phyloP scores from a whole-genome alignment of 2,797 vertebrate genomes.

The Danio choprae region DNA sequence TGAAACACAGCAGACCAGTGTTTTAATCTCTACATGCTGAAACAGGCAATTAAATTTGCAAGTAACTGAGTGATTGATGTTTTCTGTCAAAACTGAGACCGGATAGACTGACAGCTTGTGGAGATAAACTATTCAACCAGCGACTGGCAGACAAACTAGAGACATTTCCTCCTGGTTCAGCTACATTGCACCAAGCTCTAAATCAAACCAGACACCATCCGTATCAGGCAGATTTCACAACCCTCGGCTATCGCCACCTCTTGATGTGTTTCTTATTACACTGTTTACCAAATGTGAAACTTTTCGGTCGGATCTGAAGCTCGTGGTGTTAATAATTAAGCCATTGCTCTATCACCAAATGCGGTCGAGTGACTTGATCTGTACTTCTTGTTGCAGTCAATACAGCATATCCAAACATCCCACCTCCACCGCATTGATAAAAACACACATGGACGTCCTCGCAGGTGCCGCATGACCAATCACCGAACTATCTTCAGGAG shows the following conservation, averaged over 20 bases:
- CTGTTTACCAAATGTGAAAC: constrained; percentile 27
- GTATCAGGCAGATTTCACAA: constrained; percentile 26
- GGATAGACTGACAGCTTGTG: constrained; percentile 29
- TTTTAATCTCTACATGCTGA: not conserved
- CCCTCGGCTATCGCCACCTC: not conserved
- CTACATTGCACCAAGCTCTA: constrained; percentile 19
- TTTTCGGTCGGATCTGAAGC: constrained; percentile 10
- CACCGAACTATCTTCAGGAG: constrained; percentile 22
- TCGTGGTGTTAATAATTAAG: constrained; percentile 23
- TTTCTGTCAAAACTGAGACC: constrained; percentile 25
- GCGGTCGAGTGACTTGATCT: constrained; percentile 18
- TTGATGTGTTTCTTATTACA: not conserved
- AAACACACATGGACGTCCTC: constrained; percentile 8
- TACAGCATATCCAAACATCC: constrained; percentile 22
- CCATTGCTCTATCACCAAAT: not conserved
- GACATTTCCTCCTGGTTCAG: constrained; percentile 20
- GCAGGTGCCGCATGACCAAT: constrained; percentile 39
- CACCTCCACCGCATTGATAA: not conserved
- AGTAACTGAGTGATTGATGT: constrained; percentile 28
- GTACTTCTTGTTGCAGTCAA: constrained; percentile 37
- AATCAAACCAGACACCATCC: constrained; percentile 24
- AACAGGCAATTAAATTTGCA: constrained; percentile 6
- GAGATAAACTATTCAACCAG: constrained; percentile 29
- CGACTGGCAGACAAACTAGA: constrained; percentile 22
- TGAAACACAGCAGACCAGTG: not conserved